These are phyloP conservation scores for Platerodrilus igneus DNA, from an alignment of 2,888 invertebrate genomes.

Conservation along the genomic window DNA sequence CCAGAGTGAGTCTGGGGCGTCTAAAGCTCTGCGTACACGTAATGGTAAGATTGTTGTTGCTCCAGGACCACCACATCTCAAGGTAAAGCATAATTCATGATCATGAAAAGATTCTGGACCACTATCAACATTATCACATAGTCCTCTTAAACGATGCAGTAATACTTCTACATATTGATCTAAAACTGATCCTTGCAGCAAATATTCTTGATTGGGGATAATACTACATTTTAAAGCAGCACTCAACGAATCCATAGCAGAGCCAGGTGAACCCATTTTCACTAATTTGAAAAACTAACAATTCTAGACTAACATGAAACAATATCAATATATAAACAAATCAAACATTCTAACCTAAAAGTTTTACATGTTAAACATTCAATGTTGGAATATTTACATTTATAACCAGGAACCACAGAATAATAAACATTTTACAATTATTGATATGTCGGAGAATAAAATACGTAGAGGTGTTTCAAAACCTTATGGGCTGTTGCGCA, in stretches of 20 bases:
- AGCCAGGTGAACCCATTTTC: slow-evolving; percentile 46
- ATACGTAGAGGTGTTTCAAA: no score
- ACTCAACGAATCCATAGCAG: slow-evolving; percentile 71
- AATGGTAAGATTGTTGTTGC: slow-evolving; percentile 58
- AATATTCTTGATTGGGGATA: slow-evolving; percentile 89
- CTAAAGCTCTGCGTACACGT: slow-evolving; percentile 78
- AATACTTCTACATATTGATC: slow-evolving; percentile 89
- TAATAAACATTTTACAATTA: no score
- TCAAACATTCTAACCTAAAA: no score
- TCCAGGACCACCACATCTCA: slow-evolving; percentile 60
- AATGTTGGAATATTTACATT: no score
- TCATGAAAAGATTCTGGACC: slow-evolving; percentile 90
- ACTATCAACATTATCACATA: slow-evolving; percentile 89
- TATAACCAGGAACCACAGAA: no score
- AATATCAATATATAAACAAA: no score
- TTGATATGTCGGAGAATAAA: no score
- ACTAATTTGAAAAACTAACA: slow-evolving; percentile 1
- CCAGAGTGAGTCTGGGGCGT: slow-evolving; percentile 79
- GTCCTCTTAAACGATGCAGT: slow-evolving; percentile 80
- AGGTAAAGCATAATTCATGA: slow-evolving; percentile 85
- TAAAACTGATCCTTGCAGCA: slow-evolving; percentile 88
- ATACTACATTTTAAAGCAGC: slow-evolving; percentile 80
- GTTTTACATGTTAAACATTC: no score
- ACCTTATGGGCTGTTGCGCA: no score
- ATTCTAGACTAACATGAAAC: no score